Conservation (phyloP, 2,888 invertebrate genomes). For the Adela reaumurella region DNA sequence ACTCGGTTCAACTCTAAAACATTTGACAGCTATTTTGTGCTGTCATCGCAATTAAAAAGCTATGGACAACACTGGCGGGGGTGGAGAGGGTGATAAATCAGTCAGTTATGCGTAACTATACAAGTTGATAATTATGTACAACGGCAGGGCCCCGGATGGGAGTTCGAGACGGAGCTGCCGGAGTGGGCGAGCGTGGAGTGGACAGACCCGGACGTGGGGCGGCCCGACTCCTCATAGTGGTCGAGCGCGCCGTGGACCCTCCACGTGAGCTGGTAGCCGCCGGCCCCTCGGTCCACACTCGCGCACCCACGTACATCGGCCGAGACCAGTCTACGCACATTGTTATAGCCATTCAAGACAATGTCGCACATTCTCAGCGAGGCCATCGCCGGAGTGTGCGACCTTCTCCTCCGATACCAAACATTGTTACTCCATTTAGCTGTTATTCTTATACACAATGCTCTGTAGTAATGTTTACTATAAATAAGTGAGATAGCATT, state of each 20-base stretch:
- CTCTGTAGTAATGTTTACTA: constrained; percentile 35
- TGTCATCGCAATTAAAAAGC: too few relatives aligned
- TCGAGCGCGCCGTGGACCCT: neutral
- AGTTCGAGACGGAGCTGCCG: constrained; percentile 87
- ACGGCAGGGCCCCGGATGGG: constrained; percentile 93
- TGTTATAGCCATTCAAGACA: too few relatives aligned
- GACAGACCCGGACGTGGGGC: constrained; percentile 59
- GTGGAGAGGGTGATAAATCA: too few relatives aligned
- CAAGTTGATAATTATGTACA: too few relatives aligned
- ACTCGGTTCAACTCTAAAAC: too few relatives aligned
- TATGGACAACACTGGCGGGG: too few relatives aligned
- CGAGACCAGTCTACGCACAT: neutral
- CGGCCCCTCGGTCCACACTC: constrained; percentile 27
- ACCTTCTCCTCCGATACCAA: neutral
- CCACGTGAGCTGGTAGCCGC: constrained; percentile 31
- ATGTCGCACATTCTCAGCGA: too few relatives aligned
- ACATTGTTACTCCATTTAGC: neutral
- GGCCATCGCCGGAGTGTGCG: too few relatives aligned
- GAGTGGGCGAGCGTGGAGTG: constrained; percentile 89
- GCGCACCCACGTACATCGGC: constrained; percentile 28
- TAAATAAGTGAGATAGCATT: constrained; percentile 35
- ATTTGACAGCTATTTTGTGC: too few relatives aligned
- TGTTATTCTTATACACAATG: constrained; percentile 17
- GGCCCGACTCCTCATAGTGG: constrained; percentile 1
- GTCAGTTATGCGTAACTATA: too few relatives aligned